These are phyloP conservation scores for Pseudochaenichthys georgianus DNA, from an alignment of 2,797 vertebrate species.

Conservation along the genomic window DNA sequence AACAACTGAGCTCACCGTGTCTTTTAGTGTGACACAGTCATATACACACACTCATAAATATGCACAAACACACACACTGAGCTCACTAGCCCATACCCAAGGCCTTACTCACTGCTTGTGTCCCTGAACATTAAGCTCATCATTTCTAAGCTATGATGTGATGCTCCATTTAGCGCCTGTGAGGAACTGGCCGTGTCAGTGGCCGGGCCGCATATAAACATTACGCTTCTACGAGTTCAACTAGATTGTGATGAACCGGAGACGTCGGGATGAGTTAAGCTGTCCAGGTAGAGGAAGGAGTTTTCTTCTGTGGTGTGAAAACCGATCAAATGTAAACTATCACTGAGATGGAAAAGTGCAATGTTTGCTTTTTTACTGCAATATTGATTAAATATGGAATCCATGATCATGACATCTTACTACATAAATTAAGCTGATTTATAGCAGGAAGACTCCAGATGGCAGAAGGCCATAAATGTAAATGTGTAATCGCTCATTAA, in stretches of 20 bases:
- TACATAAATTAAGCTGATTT: conserved; percentile 7
- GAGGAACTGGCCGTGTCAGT: conserved; percentile 55
- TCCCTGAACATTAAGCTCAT: conserved; percentile 59
- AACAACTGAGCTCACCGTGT: conserved; percentile 72
- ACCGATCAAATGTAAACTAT: neutral
- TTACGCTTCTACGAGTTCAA: conserved; percentile 18
- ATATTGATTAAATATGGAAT: neutral
- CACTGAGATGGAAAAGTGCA: neutral
- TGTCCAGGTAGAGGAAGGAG: neutral
- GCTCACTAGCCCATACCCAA: conserved; percentile 53
- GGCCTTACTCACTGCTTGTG: conserved; percentile 58
- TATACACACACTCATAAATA: conserved; percentile 36
- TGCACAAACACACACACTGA: conserved; percentile 9
- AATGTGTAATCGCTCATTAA: neutral
- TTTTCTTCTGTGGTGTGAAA: neutral
- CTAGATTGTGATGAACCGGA: conserved; percentile 19
- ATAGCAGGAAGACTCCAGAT: neutral
- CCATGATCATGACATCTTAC: neutral
- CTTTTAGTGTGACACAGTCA: conserved; percentile 49
- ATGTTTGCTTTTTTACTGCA: neutral
- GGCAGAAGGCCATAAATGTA: neutral
- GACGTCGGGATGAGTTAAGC: neutral
- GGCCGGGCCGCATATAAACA: conserved; percentile 51
- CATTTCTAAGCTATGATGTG: conserved; percentile 69
- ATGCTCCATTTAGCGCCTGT: conserved; percentile 58